phyloP scores from a whole-genome alignment of 2,797 vertebrate species.

The Limosa lapponica region DNA sequence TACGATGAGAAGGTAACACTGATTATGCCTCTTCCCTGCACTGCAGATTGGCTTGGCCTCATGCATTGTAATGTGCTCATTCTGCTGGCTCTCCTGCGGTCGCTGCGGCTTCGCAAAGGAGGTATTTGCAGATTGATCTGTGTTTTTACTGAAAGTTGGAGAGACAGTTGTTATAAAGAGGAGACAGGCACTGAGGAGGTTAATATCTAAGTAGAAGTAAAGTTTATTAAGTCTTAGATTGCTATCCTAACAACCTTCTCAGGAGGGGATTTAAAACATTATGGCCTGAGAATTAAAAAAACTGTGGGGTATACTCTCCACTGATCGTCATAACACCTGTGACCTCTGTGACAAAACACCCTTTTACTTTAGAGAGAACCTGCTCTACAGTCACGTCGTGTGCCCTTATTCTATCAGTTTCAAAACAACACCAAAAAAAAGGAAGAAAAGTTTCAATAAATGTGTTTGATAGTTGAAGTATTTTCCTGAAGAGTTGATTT shows the following conservation, averaged over 20 bases:
- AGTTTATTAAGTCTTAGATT: not conserved
- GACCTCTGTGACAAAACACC: accelerated
- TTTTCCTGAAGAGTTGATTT: not conserved
- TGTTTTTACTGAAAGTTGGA: accelerated
- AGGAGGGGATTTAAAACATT: not conserved
- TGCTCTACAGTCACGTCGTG: accelerated
- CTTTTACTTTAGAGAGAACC: not conserved
- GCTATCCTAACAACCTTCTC: not conserved
- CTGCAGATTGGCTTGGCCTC: not conserved
- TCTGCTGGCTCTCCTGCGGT: accelerated
- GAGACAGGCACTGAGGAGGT: not conserved
- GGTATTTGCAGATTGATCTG: not conserved
- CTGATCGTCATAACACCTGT: not conserved
- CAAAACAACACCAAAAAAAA: not conserved
- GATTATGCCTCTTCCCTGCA: not conserved
- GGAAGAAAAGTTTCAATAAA: not conserved
- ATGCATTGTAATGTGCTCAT: not conserved
- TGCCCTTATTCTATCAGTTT: not conserved
- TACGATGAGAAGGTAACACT: slow-evolving; percentile 1
- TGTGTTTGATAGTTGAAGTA: not conserved
- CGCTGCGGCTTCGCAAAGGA: accelerated
- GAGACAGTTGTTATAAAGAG: accelerated
- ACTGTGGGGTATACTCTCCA: accelerated
- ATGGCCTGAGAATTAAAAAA: not conserved
- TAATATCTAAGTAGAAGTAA: not conserved